Conservation (phyloP, 2,797 vertebrate genomes). For the Cirrhinus molitorella region DNA sequence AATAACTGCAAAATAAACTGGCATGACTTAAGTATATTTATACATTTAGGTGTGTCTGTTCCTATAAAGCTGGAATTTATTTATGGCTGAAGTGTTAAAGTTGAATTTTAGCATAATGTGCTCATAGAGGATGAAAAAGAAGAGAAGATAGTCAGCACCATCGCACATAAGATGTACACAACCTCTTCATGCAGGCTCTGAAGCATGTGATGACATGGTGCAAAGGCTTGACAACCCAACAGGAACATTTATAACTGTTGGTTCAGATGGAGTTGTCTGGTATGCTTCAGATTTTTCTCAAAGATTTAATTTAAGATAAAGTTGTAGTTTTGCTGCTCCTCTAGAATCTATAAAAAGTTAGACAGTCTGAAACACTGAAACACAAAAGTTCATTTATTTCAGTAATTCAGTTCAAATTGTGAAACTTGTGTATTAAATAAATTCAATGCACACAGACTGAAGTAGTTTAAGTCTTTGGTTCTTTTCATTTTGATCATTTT, state of each 20-base stretch:
- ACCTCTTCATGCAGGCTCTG: background rate
- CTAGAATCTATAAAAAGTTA: constrained; percentile 61
- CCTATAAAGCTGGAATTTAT: background rate
- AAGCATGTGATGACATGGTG: background rate
- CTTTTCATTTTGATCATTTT: too few relatives aligned
- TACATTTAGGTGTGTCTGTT: background rate
- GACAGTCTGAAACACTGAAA: constrained; percentile 4
- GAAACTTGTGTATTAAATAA: too few relatives aligned
- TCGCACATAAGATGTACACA: background rate
- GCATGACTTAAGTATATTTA: background rate
- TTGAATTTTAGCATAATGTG: background rate
- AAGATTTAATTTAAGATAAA: constrained; percentile 61
- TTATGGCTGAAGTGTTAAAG: background rate
- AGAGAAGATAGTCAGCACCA: background rate
- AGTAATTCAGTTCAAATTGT: too few relatives aligned
- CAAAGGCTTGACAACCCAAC: constrained; percentile 42
- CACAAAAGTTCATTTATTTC: too few relatives aligned
- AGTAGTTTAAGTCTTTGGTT: too few relatives aligned
- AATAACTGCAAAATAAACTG: background rate
- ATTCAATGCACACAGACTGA: too few relatives aligned
- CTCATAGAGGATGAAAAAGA: background rate
- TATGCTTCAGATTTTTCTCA: constrained; percentile 61
- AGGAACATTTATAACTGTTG: constrained; percentile 32
- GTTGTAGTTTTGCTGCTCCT: constrained; percentile 59
- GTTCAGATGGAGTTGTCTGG: constrained; percentile 61